Evolutionary conservation across 2,888 invertebrate genomes (phyloP).

Genomic region (Nymphalis urticae): DNA sequence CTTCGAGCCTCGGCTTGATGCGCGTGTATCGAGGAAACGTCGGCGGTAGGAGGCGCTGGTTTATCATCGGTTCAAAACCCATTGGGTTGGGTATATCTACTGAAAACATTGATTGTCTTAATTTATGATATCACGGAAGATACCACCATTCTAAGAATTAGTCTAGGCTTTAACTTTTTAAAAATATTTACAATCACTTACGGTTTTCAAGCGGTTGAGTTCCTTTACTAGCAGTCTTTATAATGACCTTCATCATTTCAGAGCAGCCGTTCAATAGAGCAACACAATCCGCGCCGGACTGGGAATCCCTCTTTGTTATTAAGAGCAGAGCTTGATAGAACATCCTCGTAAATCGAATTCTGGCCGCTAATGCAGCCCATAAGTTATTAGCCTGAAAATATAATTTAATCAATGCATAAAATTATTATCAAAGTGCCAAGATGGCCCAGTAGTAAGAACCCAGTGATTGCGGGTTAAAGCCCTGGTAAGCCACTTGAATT

Average conservation of each 20-base stretch:
- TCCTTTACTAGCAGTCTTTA: conserved; percentile 86
- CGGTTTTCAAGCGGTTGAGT: conserved; percentile 85
- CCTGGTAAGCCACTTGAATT: too few species aligned
- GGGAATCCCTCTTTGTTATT: conserved; percentile 85
- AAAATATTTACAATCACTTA: conserved; percentile 54
- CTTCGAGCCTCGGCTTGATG: conserved; percentile 89
- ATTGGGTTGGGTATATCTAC: conserved; percentile 89
- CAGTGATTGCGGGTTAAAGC: neutral
- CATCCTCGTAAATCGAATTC: conserved; percentile 93
- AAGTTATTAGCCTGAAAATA: conserved; percentile 60
- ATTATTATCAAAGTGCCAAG: conserved; percentile 6
- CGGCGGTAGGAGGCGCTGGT: conserved; percentile 97
- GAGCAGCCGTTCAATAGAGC: conserved; percentile 89
- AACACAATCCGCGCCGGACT: conserved; percentile 88
- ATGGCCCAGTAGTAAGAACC: neutral
- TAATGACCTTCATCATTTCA: conserved; percentile 91
- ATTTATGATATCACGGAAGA: too few species aligned
- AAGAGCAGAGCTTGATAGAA: conserved; percentile 90
- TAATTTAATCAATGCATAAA: neutral
- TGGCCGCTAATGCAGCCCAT: conserved; percentile 86
- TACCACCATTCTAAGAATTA: too few species aligned
- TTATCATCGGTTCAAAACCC: conserved; percentile 98
- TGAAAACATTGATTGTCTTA: conserved; percentile 49
- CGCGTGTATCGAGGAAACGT: conserved; percentile 98
- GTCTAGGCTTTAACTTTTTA: too few species aligned